Evolutionary conservation across 53 echinoderm and acorn worm species (phyloP), one percentile per base, ranked within the genome.

Genomic region (Echinarachnius parma): DNA sequence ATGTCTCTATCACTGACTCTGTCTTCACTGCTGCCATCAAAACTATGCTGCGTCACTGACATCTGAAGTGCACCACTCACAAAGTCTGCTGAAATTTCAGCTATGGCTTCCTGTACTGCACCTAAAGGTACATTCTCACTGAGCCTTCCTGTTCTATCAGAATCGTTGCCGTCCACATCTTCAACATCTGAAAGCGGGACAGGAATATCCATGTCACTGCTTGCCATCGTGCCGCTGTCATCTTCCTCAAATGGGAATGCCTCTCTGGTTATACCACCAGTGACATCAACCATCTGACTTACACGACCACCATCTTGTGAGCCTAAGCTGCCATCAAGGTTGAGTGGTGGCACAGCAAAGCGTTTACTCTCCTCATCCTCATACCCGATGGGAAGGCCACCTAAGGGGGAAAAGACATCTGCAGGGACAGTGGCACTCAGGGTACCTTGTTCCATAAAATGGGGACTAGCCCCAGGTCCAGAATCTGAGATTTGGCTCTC

Each of bases 41-140:
- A 18, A 25, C 83, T 79, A 30, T 83, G 82, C 18, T 91, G 86
- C 9, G 91, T 86, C 28, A 91, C 45, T 60, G 92, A 87, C 74
- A 87, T 58, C 16, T 72, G 71, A 30, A 87, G 39, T 11, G 77
- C 84, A n/a, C 92, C 84, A 46, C 92, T 88, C 14, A 77, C 87
- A 65, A 87, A 84, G 47, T 92, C 87, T 7, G 84, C 81, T 9
- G 87, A 92, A 3, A 87, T 53, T 46, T 92, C 84, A 28, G 92
- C 78, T 26, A 87, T 87, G 30, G 87, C 87, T 49, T 87, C 80
- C 52, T 83, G 80, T 23, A 91, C 64, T 23, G 82, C 86, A 75
- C 66, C 66, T 54, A 70, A 61, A 18, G 42, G 11, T 34, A 20
- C 5, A 14, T 9, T 48, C 19, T 47, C 80, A 26, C 53, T 69